Conservation (phyloP, 2,797 vertebrate species). For the Rhinoraja longicauda region DNA sequence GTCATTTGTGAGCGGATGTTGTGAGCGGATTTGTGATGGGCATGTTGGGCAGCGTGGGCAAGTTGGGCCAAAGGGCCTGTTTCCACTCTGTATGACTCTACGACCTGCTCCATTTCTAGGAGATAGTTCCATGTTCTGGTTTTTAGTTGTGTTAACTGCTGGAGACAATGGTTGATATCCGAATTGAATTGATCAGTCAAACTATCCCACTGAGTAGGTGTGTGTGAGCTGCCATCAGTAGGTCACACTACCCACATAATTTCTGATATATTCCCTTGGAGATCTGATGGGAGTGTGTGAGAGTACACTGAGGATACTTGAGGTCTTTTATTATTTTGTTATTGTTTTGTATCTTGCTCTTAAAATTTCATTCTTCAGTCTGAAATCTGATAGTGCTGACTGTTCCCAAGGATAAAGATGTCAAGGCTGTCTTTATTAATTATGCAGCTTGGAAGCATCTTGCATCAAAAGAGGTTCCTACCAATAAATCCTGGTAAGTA, state of each 20-base stretch:
- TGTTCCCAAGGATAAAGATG: not conserved
- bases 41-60: too few species aligned
- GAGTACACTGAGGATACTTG: not conserved
- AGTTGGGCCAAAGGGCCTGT: too few species aligned
- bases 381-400: not conserved
- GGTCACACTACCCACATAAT: too few species aligned
- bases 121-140: not conserved
- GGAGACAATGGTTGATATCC: not conserved
- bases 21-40: too few species aligned
- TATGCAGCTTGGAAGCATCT: not conserved
- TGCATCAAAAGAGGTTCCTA: slow-evolving; percentile 13
- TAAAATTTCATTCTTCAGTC: not conserved
- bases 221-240: not conserved
- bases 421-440: not conserved
- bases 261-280: not conserved
- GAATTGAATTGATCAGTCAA: not conserved
- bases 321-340: not conserved
- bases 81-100: too few species aligned
- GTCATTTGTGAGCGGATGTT: too few species aligned
- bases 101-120: too few species aligned
- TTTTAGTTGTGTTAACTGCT: not conserved
- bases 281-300: not conserved
- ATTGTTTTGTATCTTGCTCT: not conserved
- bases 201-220: not conserved
- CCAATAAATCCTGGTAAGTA: slow-evolving; percentile 30